Base-by-base conservation (phyloP, 2,797 vertebrate species). In the Melanotaenia trifasciata region DNA sequence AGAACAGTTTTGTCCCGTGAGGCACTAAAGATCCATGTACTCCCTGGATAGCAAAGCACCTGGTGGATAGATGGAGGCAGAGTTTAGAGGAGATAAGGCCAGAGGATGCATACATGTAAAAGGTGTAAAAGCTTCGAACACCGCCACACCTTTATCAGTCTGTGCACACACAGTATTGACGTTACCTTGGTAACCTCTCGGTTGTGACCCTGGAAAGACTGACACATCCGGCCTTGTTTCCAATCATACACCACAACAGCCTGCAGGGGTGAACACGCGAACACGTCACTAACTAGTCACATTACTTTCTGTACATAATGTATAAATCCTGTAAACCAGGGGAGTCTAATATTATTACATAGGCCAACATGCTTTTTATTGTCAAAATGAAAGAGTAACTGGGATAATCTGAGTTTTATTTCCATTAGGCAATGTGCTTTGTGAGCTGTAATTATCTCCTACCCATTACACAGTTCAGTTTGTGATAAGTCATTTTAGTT, bases 161-260 rank as follows among this genome's bases (percentile, higher is more conserved):
- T 65, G 40, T 13, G 22, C 60, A 69, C 61, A 76, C 56, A 64
- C 11, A 43, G n/a, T 76, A 80, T 70, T 78, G 68, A 80, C 0
- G 32, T 90, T 92, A 99, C 98, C 97, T 99, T 99, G 77, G 97
- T 98, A 81, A 99, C 94, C 87, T 98, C 97, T 40, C 93, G 94
- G 78, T 95, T 93, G 73, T 99, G 98, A 67, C 97, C 97, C 47
- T 90, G 47, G 84, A 98, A 96, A 24, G 92, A 94, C 89, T 85
- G 95, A 89, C 96, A 95, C 87, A 91, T 87, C 2, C 87, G 92
- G 72, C 97, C 96, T 0, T 94, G 94, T 79, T 94, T 96, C 97
- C 97, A 99, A 86, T 97, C 95, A 67, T 96, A 98, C 59, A 96
- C 95, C 38, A 96, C 96, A 67, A 97, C 97, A 0, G 86, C 93